phyloP scores from a whole-genome alignment of 1,140 invertebrate species.

The Lysiphlebus fabarum region DNA sequence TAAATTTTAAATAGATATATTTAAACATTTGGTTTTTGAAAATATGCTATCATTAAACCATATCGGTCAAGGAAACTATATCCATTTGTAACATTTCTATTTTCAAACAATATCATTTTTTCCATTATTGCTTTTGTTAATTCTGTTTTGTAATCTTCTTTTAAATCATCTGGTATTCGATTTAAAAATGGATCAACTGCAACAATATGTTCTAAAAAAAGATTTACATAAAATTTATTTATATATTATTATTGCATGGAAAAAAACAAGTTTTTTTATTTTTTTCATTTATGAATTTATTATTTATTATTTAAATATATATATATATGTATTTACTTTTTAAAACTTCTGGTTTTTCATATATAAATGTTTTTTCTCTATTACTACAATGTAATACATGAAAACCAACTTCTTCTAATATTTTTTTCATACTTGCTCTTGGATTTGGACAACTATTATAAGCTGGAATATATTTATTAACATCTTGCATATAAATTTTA shows the following conservation, averaged over 20 bases:
- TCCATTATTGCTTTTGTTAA: conserved; percentile 44
- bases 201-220: conserved; percentile 61
- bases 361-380: conserved; percentile 63
- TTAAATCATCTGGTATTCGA: conserved; percentile 61
- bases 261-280: conserved; percentile 7
- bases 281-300: not conserved
- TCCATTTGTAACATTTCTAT: conserved; percentile 35
- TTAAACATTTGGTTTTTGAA: conserved; percentile 37
- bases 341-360: conserved; percentile 57
- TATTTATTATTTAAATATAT: too few relatives aligned
- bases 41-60: conserved; percentile 45
- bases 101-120: conserved; percentile 38
- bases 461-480: conserved; percentile 41
- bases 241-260: conserved; percentile 5
- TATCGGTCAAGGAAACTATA: conserved; percentile 46
- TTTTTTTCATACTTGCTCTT: conserved; percentile 59
- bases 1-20: conserved; percentile 3
- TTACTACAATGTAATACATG: conserved; percentile 62
- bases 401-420: conserved; percentile 67
- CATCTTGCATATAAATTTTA: conserved; percentile 63
- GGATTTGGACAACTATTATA: conserved; percentile 57
- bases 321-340: conserved; percentile 54
- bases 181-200: conserved; percentile 75
- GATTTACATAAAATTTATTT: conserved; percentile 1
- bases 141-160: conserved; percentile 61